Conservation (phyloP, 2,113 vertebrate species). For the Pachypanchax playfairii region DNA sequence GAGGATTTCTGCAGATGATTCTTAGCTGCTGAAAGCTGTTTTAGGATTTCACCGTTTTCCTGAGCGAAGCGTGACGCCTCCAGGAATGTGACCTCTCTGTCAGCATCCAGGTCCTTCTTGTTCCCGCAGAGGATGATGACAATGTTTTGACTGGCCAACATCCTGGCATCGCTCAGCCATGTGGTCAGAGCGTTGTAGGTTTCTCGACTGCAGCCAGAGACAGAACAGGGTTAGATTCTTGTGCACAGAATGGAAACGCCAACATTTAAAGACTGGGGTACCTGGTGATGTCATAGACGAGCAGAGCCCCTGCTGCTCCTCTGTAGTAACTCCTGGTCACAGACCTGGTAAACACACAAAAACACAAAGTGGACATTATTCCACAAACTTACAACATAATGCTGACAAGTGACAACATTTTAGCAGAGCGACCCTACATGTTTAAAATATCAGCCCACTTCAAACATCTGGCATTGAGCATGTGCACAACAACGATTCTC, state of each 20-base stretch:
- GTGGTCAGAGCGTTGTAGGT: slow-evolving; percentile 92
- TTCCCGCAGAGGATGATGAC: slow-evolving; percentile 93
- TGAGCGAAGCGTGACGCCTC: slow-evolving; percentile 92
- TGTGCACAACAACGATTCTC: too few species aligned
- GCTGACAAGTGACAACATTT: too few species aligned
- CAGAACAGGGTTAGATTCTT: background rate
- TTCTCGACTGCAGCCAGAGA: slow-evolving; percentile 81
- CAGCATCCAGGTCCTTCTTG: slow-evolving; percentile 91
- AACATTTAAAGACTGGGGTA: slow-evolving; percentile 35
- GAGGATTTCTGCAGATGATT: background rate
- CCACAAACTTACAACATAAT: too few species aligned
- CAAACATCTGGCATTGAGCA: too few species aligned
- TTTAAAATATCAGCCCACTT: too few species aligned
- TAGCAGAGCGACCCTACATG: too few species aligned
- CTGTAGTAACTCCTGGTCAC: slow-evolving; percentile 94
- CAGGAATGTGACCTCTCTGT: slow-evolving; percentile 91
- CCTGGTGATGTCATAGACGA: slow-evolving; percentile 95
- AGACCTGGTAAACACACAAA: slow-evolving; percentile 78
- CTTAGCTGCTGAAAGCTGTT: background rate
- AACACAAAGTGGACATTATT: background rate
- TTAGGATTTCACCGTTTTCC: slow-evolving; percentile 82
- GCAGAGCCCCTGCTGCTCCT: slow-evolving; percentile 90
- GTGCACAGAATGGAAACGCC: background rate
- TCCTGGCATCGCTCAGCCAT: slow-evolving; percentile 91
- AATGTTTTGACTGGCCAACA: slow-evolving; percentile 92